These are phyloP conservation scores for Caranx melampygus DNA, from an alignment of 2,113 vertebrate species.

Conservation along the genomic window DNA sequence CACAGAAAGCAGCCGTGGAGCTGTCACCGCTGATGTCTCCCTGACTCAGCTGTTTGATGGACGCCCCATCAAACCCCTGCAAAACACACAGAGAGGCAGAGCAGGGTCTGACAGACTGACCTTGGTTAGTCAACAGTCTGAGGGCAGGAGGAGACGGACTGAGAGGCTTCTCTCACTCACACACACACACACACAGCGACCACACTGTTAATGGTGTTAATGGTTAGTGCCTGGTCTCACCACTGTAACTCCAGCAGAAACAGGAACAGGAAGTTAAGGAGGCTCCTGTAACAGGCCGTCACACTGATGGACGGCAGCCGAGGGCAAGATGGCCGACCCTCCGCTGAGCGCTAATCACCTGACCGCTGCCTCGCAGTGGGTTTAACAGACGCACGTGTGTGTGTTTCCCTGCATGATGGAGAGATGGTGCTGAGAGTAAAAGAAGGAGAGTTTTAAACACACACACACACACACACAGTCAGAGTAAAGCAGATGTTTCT, in stretches of 20 bases:
- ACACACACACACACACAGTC: not conserved
- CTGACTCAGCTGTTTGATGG: conserved; percentile 40
- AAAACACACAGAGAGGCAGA: not conserved
- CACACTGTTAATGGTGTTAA: not conserved
- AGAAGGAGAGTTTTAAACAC: not conserved
- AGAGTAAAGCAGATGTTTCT: not conserved
- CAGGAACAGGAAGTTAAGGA: not conserved
- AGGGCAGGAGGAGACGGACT: not conserved
- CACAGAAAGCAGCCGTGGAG: conserved; percentile 24
- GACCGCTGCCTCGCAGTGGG: conserved; percentile 7
- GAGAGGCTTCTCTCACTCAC: not conserved
- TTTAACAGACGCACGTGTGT: conserved; percentile 12
- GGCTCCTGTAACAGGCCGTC: not conserved
- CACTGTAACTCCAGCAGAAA: not conserved
- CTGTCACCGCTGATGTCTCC: conserved; percentile 35
- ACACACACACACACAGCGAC: not conserved
- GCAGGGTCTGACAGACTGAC: not conserved
- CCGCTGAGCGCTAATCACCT: conserved; percentile 37
- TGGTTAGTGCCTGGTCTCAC: not conserved
- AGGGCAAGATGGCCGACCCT: conserved; percentile 16
- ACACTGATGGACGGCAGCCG: conserved; percentile 14
- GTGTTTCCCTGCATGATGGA: conserved; percentile 5
- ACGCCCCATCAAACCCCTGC: not conserved
- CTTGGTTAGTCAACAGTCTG: not conserved
- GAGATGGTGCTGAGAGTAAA: not conserved